Base-by-base conservation (phyloP, 2,888 invertebrate genomes). In the Drosophila vallismaia region DNA sequence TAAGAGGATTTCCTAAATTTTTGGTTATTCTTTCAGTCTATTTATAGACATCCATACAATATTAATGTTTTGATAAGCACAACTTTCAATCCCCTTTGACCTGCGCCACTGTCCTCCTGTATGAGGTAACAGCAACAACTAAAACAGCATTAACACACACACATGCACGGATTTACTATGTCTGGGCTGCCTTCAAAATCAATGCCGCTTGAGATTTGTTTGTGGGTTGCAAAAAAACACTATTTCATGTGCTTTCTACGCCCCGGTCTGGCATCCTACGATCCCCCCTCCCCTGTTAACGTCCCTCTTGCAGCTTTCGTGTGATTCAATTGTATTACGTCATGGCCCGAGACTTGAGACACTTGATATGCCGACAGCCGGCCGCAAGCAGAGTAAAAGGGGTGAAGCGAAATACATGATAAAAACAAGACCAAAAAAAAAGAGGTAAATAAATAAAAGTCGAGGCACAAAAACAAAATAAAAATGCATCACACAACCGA, bases 191-290 rank as follows among this genome's bases (percentile, higher is more conserved):
- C 83, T 83, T 81, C 83, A 62, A 74, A 79, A 82, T 79, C 86
- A 86, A 85, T 86, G 86, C 67, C 83, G 82, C 72, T 73, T 68
- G 64, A 75, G 67, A 55, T 70, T 84, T 79, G 82, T 58, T 66
- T 69, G 79, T 74, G 74, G 76, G 67, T 45, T 66, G 71, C 51
- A 54, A 73, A 77, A 77, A 64, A 50, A 59, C 19, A 63, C 51
- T 71, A 58, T 66, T 66, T 57, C 63, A 77, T 70, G 69, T 53
- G 79, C 83, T 64, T 64, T 64, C 80, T 67, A 48, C 45, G 57
- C 46, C 77, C 63, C 60, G 44, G 12, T 31, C 38, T 14, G 31
- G 42, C n/a, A 54, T 28, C 50, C 69, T 19, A 46, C 24, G 19
- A 14, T 38, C 44, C 40, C 51, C 31, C 31, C 29, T 12, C 10